Conservation (phyloP, 1,140 invertebrate species). For the Polypedilum vanderplanki region DNA sequence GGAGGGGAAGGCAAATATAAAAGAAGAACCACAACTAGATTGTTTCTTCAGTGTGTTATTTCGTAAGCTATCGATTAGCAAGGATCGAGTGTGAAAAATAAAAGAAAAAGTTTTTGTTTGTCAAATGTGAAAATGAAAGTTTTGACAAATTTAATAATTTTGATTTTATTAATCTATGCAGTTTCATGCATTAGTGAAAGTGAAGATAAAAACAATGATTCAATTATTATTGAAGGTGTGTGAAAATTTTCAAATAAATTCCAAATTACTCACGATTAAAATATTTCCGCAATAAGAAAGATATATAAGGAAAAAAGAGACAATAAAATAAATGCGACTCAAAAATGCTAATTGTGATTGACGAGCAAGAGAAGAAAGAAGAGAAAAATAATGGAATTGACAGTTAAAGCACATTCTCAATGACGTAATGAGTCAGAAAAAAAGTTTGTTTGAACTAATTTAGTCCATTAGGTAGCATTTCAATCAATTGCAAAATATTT, state of each 20-base stretch:
- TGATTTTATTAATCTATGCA: background rate
- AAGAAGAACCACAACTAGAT: too few species aligned
- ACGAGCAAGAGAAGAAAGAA: too few species aligned
- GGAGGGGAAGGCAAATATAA: too few species aligned
- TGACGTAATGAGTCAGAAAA: too few species aligned
- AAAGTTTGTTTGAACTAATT: too few species aligned
- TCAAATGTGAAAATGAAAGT: background rate
- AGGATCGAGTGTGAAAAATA: too few species aligned
- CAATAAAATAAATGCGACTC: background rate
- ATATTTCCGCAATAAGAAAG: background rate
- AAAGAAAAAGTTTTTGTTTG: background rate
- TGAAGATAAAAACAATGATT: background rate
- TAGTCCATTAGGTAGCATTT: too few species aligned
- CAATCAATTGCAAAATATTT: too few species aligned
- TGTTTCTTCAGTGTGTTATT: too few species aligned
- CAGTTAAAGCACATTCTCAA: too few species aligned
- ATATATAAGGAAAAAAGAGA: background rate
- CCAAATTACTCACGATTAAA: background rate
- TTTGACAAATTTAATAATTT: background rate
- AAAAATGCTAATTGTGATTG: background rate
- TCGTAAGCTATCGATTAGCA: too few species aligned
- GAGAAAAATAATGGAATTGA: too few species aligned
- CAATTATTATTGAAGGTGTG: conserved; percentile 29
- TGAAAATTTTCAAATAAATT: background rate
- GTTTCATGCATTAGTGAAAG: background rate